Conservation (phyloP, 2,113 vertebrate genomes). For the Phaethornis superciliosus region DNA sequence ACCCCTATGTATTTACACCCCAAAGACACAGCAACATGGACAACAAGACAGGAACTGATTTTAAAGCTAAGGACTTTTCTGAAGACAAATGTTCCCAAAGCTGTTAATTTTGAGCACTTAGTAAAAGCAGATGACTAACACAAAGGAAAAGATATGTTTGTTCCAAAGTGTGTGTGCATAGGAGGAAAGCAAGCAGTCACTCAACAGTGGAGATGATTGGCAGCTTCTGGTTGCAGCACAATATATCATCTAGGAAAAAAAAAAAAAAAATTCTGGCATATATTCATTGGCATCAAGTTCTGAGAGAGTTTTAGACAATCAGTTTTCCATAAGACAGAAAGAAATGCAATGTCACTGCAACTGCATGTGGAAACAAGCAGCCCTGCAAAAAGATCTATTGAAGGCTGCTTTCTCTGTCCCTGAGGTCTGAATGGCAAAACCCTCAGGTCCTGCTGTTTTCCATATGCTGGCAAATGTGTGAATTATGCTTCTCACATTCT, state of each 20-base stretch:
- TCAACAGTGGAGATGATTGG: neutral
- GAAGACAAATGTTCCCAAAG: neutral
- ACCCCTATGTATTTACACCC: neutral
- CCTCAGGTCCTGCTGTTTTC: neutral
- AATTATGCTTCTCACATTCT: neutral
- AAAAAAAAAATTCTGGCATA: neutral
- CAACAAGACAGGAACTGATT: neutral
- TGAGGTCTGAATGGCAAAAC: neutral
- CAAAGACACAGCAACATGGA: neutral
- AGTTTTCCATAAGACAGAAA: neutral
- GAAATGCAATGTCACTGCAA: neutral
- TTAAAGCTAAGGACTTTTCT: neutral
- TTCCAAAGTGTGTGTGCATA: neutral
- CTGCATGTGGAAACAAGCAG: neutral
- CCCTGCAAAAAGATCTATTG: neutral
- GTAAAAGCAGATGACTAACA: neutral
- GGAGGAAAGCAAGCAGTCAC: neutral
- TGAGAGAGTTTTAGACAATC: neutral
- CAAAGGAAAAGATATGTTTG: neutral
- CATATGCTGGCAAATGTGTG: neutral
- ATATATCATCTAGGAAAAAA: neutral
- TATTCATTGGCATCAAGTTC: neutral
- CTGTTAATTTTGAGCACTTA: neutral
- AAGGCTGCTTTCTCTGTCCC: neutral
- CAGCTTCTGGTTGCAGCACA: neutral